Conservation (phyloP, 2,888 invertebrate species). For the Molanna angustata region DNA sequence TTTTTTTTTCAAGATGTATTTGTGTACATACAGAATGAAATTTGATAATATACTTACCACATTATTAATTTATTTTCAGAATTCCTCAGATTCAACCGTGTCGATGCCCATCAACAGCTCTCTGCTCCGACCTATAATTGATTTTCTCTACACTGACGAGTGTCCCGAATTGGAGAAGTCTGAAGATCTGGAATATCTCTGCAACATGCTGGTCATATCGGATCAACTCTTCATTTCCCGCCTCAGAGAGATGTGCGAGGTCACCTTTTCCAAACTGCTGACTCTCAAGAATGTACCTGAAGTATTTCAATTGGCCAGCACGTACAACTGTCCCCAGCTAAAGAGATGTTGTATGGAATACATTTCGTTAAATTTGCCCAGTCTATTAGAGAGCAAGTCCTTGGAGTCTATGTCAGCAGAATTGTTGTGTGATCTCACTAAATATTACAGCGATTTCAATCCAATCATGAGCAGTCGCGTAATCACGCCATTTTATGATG, state of each 20-base stretch:
- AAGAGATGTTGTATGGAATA: conserved; percentile 74
- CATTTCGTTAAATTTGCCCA: conserved; percentile 70
- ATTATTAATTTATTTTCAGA: conserved; percentile 46
- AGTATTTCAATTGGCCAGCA: conserved; percentile 70
- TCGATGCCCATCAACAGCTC: conserved; percentile 60
- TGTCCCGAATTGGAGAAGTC: conserved; percentile 57
- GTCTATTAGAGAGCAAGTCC: conserved; percentile 65
- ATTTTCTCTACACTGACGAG: conserved; percentile 73
- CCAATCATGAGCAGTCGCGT: conserved; percentile 59
- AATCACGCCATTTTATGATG: conserved; percentile 67
- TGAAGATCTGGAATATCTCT: conserved; percentile 67
- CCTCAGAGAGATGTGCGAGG: conserved; percentile 70
- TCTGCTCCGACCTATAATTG: conserved; percentile 64
- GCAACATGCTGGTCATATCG: conserved; percentile 72
- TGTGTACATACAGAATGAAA: no score
- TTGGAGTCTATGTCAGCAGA: conserved; percentile 63
- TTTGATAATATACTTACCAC: no score
- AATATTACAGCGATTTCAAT: conserved; percentile 64
- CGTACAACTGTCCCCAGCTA: conserved; percentile 72
- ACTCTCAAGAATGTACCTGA: conserved; percentile 75
- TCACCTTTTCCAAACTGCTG: conserved; percentile 61
- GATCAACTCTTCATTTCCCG: conserved; percentile 76
- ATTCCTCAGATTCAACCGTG: conserved; percentile 50
- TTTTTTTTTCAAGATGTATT: no score
- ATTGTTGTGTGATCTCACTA: conserved; percentile 62